Conservation (phyloP, 2,888 invertebrate species). For the Tortrix viridana region DNA sequence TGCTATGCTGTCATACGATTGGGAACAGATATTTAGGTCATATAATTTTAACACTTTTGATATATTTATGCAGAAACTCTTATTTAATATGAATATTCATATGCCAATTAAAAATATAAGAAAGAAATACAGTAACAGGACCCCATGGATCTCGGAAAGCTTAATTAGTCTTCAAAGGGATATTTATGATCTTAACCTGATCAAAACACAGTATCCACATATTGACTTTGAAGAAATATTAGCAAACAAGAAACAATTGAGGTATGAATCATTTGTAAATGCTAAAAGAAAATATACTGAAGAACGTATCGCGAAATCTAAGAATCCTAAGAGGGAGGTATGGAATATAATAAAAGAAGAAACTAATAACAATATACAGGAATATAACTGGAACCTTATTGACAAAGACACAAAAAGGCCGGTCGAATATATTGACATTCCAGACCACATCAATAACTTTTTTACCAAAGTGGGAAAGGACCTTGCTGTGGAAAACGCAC, state of each 20-base stretch:
- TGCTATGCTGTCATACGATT: conserved; percentile 8
- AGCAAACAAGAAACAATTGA: background rate
- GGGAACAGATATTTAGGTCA: background rate
- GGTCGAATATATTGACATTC: background rate
- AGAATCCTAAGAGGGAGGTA: conserved; percentile 2
- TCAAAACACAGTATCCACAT: conserved; percentile 3
- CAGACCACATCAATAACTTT: background rate
- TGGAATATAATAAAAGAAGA: conserved; percentile 4
- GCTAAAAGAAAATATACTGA: background rate
- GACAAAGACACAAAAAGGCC: background rate
- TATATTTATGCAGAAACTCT: background rate
- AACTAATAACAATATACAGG: background rate
- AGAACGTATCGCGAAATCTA: background rate
- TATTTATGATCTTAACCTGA: background rate
- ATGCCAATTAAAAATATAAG: background rate
- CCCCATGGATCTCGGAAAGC: conserved; percentile 8
- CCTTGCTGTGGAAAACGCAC: background rate
- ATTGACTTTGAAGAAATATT: conserved; percentile 6
- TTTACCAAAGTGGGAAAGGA: background rate
- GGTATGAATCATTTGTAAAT: background rate
- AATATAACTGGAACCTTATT: conserved; percentile 2
- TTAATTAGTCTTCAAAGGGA: conserved; percentile 3
- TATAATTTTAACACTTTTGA: background rate
- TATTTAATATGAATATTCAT: background rate
- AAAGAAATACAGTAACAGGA: background rate